Evolutionary conservation across 2,888 invertebrate genomes (phyloP).

Genomic region (Blastobasis adustella): DNA sequence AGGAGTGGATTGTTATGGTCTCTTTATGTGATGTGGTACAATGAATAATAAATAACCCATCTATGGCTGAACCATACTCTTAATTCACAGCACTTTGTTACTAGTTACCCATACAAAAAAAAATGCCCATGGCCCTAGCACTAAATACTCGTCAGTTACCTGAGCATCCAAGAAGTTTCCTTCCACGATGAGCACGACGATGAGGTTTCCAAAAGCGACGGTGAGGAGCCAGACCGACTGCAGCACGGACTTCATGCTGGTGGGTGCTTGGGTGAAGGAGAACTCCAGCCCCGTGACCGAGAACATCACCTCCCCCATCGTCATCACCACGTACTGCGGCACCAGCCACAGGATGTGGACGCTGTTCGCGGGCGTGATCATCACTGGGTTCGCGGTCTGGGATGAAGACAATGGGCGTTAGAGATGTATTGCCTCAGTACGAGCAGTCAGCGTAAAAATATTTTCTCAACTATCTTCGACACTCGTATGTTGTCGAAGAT

Average conservation of each 20-base stretch:
- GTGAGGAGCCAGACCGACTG: slow-evolving; percentile 95
- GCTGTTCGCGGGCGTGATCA: slow-evolving; percentile 80
- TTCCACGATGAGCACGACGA: slow-evolving; percentile 93
- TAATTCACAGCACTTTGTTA: too few species aligned
- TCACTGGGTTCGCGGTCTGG: slow-evolving; percentile 45
- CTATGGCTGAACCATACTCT: too few species aligned
- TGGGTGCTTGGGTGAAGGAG: slow-evolving; percentile 95
- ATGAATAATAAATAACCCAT: too few species aligned
- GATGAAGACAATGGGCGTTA: slow-evolving; percentile 5
- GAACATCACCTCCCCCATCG: slow-evolving; percentile 96
- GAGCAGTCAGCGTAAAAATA: too few species aligned
- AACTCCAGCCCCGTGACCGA: slow-evolving; percentile 97
- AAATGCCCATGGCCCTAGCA: too few species aligned
- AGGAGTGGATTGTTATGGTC: too few species aligned
- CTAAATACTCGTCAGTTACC: slow-evolving; percentile 55
- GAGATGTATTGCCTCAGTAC: too few species aligned
- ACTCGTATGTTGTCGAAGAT: too few species aligned
- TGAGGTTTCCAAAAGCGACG: slow-evolving; percentile 93
- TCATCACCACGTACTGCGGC: slow-evolving; percentile 95
- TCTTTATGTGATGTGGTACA: too few species aligned
- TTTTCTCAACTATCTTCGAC: too few species aligned
- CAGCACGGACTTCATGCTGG: slow-evolving; percentile 94
- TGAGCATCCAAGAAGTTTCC: slow-evolving; percentile 83
- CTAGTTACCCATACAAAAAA: too few species aligned
- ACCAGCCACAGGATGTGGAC: slow-evolving; percentile 90